Conservation (phyloP, 2,113 vertebrate species). For the Clarias magur region DNA sequence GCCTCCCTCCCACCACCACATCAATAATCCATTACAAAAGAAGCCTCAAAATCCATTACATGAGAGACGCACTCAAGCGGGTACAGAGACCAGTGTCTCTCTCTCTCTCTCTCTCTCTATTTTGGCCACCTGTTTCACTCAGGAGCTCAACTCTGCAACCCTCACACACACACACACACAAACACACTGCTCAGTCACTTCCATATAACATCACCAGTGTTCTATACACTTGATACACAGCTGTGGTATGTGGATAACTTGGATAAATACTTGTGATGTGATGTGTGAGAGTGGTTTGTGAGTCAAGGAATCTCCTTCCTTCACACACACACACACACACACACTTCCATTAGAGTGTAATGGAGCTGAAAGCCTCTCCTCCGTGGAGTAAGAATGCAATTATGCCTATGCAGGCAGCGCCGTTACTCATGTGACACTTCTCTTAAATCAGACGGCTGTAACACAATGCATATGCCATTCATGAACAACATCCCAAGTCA, state of each 20-base stretch:
- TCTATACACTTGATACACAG: neutral
- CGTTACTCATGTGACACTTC: slow-evolving; percentile 17
- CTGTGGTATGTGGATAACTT: neutral
- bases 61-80: slow-evolving; percentile 42
- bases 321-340: neutral
- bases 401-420: slow-evolving; percentile 1
- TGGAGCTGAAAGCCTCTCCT: slow-evolving; percentile 33
- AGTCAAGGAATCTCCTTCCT: neutral
- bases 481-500: neutral
- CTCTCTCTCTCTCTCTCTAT: neutral
- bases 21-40: slow-evolving; percentile 59
- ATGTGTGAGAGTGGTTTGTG: slow-evolving; percentile 7
- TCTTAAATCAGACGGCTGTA: slow-evolving; percentile 20
- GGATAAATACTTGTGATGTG: slow-evolving; percentile 3
- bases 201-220: neutral
- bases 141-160: neutral
- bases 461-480: neutral
- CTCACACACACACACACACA: neutral
- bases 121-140: slow-evolving; percentile 35
- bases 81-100: slow-evolving; percentile 20
- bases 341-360: slow-evolving; percentile 37
- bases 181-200: neutral
- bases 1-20: slow-evolving; percentile 46
- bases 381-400: slow-evolving; percentile 27
- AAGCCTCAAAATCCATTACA: slow-evolving; percentile 46